A percentile compares a stretch with the other conserved stretches of the same genome.
These are phyloP conservation scores for Eupithecia insigniata DNA, from an alignment of 2,888 invertebrate species.

Conservation along the genomic window DNA sequence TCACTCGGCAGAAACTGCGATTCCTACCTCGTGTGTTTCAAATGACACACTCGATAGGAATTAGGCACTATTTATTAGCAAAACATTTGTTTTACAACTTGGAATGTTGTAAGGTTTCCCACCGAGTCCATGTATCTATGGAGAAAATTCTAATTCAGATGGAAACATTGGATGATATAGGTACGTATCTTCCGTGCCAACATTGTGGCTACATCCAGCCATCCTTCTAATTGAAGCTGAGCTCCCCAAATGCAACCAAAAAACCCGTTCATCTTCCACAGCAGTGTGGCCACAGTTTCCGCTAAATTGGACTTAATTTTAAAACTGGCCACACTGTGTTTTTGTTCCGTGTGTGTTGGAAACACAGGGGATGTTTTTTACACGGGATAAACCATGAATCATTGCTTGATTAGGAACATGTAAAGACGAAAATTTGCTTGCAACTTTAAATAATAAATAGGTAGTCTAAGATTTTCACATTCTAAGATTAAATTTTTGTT, in stretches of 20 bases:
- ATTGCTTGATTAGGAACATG: neutral
- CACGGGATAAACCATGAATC: neutral
- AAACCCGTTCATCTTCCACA: slow-evolving; percentile 56
- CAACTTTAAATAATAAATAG: no score
- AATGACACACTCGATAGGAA: no score
- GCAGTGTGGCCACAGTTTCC: slow-evolving; percentile 58
- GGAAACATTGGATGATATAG: neutral
- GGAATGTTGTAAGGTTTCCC: no score
- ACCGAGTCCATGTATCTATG: no score
- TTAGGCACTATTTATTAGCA: no score
- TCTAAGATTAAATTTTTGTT: no score
- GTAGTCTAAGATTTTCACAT: no score
- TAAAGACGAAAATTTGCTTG: no score
- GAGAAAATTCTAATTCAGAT: neutral
- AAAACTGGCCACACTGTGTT: slow-evolving; percentile 74
- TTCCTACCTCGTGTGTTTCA: no score
- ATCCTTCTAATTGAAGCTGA: slow-evolving; percentile 37
- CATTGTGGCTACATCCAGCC: slow-evolving; percentile 13
- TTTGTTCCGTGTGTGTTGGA: slow-evolving; percentile 59
- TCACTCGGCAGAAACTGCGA: no score
- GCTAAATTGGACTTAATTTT: slow-evolving; percentile 74
- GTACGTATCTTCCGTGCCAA: slow-evolving; percentile 5
- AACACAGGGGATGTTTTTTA: slow-evolving; percentile 47
- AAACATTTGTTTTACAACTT: neutral
- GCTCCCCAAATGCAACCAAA: slow-evolving; percentile 47